These are phyloP conservation scores for Lasioglossum morio DNA, from an alignment of 2,888 invertebrate genomes.

Conservation along the genomic window DNA sequence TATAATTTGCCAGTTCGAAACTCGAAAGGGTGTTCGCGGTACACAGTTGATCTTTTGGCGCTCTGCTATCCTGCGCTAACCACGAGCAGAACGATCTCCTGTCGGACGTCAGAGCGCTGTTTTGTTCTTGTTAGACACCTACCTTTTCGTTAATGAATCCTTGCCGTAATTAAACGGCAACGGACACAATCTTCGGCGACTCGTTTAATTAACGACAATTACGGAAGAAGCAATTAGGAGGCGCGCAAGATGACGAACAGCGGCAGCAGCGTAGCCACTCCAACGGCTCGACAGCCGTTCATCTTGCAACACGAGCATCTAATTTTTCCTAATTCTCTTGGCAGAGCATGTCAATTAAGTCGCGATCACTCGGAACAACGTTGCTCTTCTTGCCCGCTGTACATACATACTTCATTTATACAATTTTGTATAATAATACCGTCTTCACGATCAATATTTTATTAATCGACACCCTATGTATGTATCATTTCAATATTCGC, in stretches of 20 bases:
- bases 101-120: conserved; percentile 52
- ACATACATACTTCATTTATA: no score
- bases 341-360: neutral
- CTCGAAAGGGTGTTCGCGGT: neutral
- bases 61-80: conserved; percentile 18
- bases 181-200: conserved; percentile 65
- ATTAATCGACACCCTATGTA: neutral
- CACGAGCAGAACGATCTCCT: conserved; percentile 32
- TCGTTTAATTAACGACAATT: conserved; percentile 74
- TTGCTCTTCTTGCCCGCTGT: no score
- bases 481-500: neutral
- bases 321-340: conserved; percentile 6
- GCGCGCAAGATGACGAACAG: conserved; percentile 62
- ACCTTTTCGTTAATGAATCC: conserved; percentile 73
- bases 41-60: conserved; percentile 18
- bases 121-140: conserved; percentile 65
- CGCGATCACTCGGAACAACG: neutral
- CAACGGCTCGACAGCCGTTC: conserved; percentile 20
- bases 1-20: neutral
- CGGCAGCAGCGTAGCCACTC: conserved; percentile 35
- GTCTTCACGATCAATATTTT: neutral
- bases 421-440: no score
- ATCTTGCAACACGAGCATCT: conserved; percentile 22
- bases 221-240: conserved; percentile 67
- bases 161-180: conserved; percentile 72